Percentiles rank a stretch among this genome's conserved stretches.
Conservation (phyloP, 2,113 vertebrate genomes). For the Nesoenas mayeri region DNA sequence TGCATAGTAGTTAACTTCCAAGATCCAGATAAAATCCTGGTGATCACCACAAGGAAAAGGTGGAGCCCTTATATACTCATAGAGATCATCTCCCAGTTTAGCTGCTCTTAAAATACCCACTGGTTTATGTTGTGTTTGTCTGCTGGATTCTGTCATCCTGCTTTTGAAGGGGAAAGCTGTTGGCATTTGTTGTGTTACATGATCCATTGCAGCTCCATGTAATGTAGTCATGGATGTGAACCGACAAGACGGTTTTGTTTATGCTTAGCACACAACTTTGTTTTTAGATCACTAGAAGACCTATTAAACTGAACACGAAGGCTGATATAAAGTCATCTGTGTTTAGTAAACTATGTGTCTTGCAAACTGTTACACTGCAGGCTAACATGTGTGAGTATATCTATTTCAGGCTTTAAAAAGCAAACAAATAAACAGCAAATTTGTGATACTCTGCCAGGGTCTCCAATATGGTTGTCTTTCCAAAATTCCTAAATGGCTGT, state of each 20-base stretch:
- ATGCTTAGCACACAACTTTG: background rate
- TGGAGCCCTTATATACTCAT: background rate
- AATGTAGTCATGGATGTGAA: background rate
- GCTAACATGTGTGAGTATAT: background rate
- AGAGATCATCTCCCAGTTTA: background rate
- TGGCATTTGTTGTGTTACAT: background rate
- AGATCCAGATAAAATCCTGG: background rate
- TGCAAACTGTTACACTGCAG: background rate
- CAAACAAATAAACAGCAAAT: background rate
- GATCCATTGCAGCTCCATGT: background rate
- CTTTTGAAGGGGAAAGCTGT: background rate
- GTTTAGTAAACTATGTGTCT: background rate
- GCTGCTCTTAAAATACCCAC: background rate
- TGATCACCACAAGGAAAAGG: background rate
- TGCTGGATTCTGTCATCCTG: background rate
- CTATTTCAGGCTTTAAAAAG: background rate
- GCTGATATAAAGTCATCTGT: background rate
- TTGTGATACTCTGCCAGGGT: background rate
- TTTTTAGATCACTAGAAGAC: background rate
- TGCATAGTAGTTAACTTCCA: background rate
- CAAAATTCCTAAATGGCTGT: background rate
- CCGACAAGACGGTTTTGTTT: background rate
- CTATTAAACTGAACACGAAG: background rate
- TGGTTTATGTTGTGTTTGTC: background rate
- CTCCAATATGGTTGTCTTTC: background rate